Evolutionary conservation across 2,888 invertebrate species (phyloP).

Genomic region (Tethea ocularis): DNA sequence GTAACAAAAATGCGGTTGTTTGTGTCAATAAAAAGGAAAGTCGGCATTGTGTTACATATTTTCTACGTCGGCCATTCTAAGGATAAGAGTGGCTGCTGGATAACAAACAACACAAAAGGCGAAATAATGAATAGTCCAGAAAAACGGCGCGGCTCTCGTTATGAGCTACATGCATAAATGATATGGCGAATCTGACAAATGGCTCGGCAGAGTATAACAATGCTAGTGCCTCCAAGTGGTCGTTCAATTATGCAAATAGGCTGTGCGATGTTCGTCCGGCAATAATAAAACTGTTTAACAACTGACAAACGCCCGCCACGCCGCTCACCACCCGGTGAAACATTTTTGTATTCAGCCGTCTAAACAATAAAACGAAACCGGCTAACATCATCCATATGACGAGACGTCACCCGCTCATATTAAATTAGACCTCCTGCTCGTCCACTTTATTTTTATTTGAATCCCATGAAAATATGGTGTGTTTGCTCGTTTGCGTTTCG

Average conservation of each 20-base stretch:
- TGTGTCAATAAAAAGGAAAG: slow-evolving; percentile 65
- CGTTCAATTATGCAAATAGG: slow-evolving; percentile 85
- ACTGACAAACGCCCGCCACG: slow-evolving; percentile 68
- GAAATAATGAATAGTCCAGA: slow-evolving; percentile 80
- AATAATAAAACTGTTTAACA: slow-evolving; percentile 83
- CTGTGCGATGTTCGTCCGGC: slow-evolving; percentile 75
- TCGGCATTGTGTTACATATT: slow-evolving; percentile 64
- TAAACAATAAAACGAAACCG: slow-evolving; percentile 76
- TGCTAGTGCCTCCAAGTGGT: slow-evolving; percentile 81
- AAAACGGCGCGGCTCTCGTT: slow-evolving; percentile 76
- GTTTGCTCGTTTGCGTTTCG: slow-evolving; percentile 69
- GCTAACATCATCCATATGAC: slow-evolving; percentile 65
- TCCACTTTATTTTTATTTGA: slow-evolving; percentile 82
- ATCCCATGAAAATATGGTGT: slow-evolving; percentile 80
- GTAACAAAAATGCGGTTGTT: slow-evolving; percentile 68
- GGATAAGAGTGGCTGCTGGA: slow-evolving; percentile 61
- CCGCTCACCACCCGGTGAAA: slow-evolving; percentile 47
- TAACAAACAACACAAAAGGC: slow-evolving; percentile 75
- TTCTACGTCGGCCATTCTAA: slow-evolving; percentile 58
- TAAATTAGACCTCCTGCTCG: slow-evolving; percentile 78
- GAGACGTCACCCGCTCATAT: slow-evolving; percentile 74
- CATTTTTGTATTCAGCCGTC: slow-evolving; percentile 72
- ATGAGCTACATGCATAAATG: slow-evolving; percentile 82
- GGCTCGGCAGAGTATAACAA: slow-evolving; percentile 82
- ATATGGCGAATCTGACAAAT: slow-evolving; percentile 83